phyloP scores from a whole-genome alignment of 1,140 invertebrate genomes.

The Samia ricini region DNA sequence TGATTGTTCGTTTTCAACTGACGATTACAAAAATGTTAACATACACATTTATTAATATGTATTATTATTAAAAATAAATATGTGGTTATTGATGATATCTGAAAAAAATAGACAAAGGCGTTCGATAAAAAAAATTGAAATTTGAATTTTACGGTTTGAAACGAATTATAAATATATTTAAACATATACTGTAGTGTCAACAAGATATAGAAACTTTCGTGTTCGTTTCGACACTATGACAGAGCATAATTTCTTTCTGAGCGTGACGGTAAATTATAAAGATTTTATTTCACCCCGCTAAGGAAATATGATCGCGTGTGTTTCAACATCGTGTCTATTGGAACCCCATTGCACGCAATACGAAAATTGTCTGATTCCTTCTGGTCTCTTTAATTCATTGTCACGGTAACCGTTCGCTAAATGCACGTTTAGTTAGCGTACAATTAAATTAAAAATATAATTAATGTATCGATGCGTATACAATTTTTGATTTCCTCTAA shows the following conservation, averaged over 20 bases:
- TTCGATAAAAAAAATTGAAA: no score
- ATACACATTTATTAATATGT: no score
- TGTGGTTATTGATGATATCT: no score
- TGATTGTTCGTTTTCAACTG: no score
- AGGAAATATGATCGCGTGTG: slow-evolving; percentile 57
- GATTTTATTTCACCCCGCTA: slow-evolving; percentile 37
- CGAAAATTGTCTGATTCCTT: slow-evolving; percentile 62
- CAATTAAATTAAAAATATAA: no score
- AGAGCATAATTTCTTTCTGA: slow-evolving; percentile 14
- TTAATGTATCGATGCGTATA: neutral
- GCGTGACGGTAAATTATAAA: slow-evolving; percentile 61
- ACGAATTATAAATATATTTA: no score
- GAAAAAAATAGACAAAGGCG: no score
- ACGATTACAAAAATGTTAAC: no score
- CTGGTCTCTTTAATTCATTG: slow-evolving; percentile 46
- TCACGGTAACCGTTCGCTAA: slow-evolving; percentile 38
- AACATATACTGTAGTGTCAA: neutral
- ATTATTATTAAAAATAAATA: no score
- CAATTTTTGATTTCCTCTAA: neutral
- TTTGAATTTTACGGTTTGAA: no score
- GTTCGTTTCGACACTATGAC: neutral
- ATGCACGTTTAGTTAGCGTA: neutral
- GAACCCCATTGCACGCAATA: slow-evolving; percentile 54
- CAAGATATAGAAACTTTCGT: no score
- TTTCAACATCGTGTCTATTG: slow-evolving; percentile 31